These are phyloP conservation scores for Tenualosa thibaudeaui DNA, from an alignment of 2,797 vertebrate species.

Conservation along the genomic window DNA sequence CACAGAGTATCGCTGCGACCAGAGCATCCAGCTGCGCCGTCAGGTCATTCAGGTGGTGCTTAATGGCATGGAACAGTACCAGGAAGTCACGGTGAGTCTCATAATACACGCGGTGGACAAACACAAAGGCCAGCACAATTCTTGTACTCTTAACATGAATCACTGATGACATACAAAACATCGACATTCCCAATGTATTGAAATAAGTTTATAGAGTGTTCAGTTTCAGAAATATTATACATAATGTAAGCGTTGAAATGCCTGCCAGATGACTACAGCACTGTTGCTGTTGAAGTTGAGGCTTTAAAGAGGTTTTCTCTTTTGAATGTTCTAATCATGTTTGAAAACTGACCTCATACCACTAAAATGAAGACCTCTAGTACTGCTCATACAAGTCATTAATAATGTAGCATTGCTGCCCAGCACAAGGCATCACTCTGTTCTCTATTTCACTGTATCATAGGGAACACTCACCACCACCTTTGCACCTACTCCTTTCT, in stretches of 20 bases:
- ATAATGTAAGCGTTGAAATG: not conserved
- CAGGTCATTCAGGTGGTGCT: conserved; percentile 96
- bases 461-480: too few relatives aligned
- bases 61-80: conserved; percentile 98
- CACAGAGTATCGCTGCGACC: conserved; percentile 90
- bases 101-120: not conserved
- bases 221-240: not conserved
- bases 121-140: too few relatives aligned
- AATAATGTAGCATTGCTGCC: not conserved
- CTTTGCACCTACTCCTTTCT: too few relatives aligned
- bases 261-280: not conserved
- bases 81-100: conserved; percentile 93
- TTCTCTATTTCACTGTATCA: not conserved
- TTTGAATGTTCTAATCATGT: not conserved
- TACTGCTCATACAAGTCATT: not conserved
- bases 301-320: not conserved
- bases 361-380: not conserved
- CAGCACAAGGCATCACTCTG: not conserved
- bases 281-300: not conserved
- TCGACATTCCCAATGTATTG: not conserved
- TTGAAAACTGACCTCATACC: not conserved
- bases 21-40: conserved; percentile 86
- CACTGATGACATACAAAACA: not conserved
- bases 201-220: not conserved
- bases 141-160: not conserved